Evolutionary conservation across 2,113 vertebrate species (phyloP), one percentile per base, ranked within the genome.

Genomic region (Cyanoderma ruficeps): DNA sequence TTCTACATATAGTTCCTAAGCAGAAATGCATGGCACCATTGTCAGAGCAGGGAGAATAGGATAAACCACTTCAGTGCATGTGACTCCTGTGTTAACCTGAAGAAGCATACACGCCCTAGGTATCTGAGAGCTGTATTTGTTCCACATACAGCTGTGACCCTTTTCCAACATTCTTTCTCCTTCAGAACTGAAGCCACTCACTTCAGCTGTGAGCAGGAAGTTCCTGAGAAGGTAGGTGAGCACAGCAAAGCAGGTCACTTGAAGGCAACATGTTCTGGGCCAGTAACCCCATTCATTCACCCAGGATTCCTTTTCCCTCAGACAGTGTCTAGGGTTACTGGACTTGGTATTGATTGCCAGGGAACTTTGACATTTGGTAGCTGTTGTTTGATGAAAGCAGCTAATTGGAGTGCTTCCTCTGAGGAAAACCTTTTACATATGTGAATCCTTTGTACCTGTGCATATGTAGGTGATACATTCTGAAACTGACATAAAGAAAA

Each of bases 371-470:
- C 92, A 78, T 95, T 89, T 92, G 68, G 31, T 84, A 70, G 79
- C 64, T 90, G 86, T 22, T 81, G 22, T 92, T 86, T 77, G 85
- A 87, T 78, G 68, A 95, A 94, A 89, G 79, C 55, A 92, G 47
- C 75, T 92, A 78, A 89, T 44, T 93, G 56, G 69, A 85, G 93
- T 19, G 78, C 50, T 94, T 85, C 63, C 90, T 81, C 74, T 41
- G 16, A 83, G 56, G 46, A 88, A 92, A 92, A n/a, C 24, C 15
- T 46, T 52, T 56, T 33, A 31, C 28, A 42, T 30, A 13, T 1
- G 41, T 14, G 44, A 31, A 59, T 50, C 25, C 33, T 77, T 83
- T 74, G 57, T 57, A 88, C 37, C 46, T 79, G 56, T 19, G 47
- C 17, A 5, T 25, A 21, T 15, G 23, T 37, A 57, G 74, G 59